Percentiles rank a stretch among this genome's conserved stretches.
Conservation (phyloP, 2,888 invertebrate genomes). For the Lithodes maja region DNA sequence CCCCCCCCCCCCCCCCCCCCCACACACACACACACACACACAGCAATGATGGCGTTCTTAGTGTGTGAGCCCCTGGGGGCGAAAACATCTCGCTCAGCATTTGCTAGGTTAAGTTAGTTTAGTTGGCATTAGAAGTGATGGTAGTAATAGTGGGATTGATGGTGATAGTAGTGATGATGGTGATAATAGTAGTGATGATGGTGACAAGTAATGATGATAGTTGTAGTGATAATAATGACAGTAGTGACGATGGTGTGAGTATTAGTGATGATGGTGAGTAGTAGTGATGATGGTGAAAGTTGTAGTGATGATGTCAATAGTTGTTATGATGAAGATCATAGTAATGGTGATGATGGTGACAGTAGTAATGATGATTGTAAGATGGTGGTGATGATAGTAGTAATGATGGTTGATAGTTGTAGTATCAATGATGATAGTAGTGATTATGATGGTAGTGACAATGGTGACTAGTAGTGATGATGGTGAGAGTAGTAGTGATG, state of each 20-base stretch:
- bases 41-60: no score
- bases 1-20: no score
- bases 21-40: no score
- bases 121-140: not conserved
- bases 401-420: not conserved
- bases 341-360: not conserved
- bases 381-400: not conserved
- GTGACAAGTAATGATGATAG: no score
- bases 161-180: not conserved
- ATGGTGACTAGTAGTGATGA: not conserved
- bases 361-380: not conserved
- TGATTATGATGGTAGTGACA: not conserved
- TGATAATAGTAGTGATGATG: constrained; percentile 5
- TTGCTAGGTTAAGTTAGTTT: no score
- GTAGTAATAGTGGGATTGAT: not conserved
- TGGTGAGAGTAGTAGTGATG: not conserved
- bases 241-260: not conserved
- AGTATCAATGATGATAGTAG: not conserved
- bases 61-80: no score
- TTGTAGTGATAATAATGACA: not conserved
- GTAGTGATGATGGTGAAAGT: not conserved
- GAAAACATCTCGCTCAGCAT: not conserved
- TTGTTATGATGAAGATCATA: not conserved
- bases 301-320: not conserved
- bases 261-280: not conserved